phyloP scores from a whole-genome alignment of 2,113 vertebrate genomes.

The Bothrops jararaca region DNA sequence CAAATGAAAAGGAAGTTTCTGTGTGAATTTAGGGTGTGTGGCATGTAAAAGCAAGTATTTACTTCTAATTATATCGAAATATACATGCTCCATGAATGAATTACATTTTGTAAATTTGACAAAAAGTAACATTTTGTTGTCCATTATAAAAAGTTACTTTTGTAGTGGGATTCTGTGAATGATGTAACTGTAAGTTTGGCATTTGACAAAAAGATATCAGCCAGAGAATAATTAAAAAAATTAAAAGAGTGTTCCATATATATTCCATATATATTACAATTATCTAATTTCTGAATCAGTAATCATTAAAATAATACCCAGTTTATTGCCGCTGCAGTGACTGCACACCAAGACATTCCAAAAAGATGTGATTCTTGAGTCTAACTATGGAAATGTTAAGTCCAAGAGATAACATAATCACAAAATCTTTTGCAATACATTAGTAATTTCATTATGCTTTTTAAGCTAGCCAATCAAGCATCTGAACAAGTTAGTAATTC shows the following conservation, averaged over 20 bases:
- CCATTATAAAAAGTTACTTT: fast-evolving
- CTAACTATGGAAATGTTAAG: conserved; percentile 31
- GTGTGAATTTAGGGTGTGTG: background rate
- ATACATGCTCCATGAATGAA: background rate
- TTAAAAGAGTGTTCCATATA: no score
- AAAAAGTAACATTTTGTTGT: background rate
- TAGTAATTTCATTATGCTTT: conserved; percentile 5
- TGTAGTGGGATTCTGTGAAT: background rate
- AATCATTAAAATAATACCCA: background rate
- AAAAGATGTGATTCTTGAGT: conserved; percentile 49
- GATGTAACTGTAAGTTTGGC: background rate
- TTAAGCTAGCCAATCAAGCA: background rate
- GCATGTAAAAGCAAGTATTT: background rate
- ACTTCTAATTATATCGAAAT: background rate
- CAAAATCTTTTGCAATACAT: conserved; percentile 9
- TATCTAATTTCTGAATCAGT: background rate
- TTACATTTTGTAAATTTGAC: background rate
- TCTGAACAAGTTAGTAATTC: background rate
- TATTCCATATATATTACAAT: fast-evolving
- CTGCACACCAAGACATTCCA: conserved; percentile 42
- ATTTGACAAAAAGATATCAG: background rate
- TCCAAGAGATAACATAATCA: conserved; percentile 24
- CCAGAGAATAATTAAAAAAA: background rate
- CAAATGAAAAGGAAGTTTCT: background rate
- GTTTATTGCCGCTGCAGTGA: conserved; percentile 6